Evolutionary conservation across 2,888 invertebrate species (phyloP).

Genomic region (Dynastes tityus): DNA sequence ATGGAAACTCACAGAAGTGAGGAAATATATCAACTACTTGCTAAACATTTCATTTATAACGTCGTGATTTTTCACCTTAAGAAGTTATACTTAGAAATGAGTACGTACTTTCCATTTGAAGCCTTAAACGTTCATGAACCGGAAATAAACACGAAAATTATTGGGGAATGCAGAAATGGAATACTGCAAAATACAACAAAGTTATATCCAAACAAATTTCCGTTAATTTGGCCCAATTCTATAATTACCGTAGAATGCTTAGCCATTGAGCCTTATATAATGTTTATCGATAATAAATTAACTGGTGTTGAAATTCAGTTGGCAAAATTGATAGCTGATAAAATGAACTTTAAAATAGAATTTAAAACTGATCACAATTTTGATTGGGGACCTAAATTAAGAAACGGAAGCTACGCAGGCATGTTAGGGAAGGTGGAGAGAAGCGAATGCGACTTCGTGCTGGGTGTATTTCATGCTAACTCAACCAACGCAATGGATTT

Average conservation of each 20-base stretch:
- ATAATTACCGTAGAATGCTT: slow-evolving; percentile 41
- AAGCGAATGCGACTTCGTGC: slow-evolving; percentile 6
- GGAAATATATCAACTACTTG: slow-evolving; percentile 24
- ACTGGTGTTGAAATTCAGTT: slow-evolving; percentile 48
- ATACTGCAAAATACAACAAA: not conserved
- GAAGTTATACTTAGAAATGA: not conserved
- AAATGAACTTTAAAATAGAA: slow-evolving; percentile 46
- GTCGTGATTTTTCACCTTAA: not conserved
- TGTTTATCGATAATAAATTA: slow-evolving; percentile 29
- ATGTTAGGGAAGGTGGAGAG: slow-evolving; percentile 25
- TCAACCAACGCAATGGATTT: slow-evolving; percentile 42
- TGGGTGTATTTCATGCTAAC: slow-evolving; percentile 41
- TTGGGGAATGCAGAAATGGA: slow-evolving; percentile 21
- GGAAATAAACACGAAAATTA: not conserved
- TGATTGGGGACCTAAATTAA: slow-evolving; percentile 41
- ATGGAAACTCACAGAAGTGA: not conserved
- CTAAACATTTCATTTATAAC: slow-evolving; percentile 40
- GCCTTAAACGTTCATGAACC: not conserved
- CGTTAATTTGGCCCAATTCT: slow-evolving; percentile 48
- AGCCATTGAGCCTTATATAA: slow-evolving; percentile 42
- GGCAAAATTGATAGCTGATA: slow-evolving; percentile 27
- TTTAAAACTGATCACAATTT: slow-evolving; percentile 27
- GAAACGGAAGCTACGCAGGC: slow-evolving; percentile 25
- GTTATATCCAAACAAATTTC: slow-evolving; percentile 36
- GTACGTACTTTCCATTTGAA: not conserved